Conservation (phyloP, 2,888 invertebrate genomes). For the Drosophila nigritarsus region DNA sequence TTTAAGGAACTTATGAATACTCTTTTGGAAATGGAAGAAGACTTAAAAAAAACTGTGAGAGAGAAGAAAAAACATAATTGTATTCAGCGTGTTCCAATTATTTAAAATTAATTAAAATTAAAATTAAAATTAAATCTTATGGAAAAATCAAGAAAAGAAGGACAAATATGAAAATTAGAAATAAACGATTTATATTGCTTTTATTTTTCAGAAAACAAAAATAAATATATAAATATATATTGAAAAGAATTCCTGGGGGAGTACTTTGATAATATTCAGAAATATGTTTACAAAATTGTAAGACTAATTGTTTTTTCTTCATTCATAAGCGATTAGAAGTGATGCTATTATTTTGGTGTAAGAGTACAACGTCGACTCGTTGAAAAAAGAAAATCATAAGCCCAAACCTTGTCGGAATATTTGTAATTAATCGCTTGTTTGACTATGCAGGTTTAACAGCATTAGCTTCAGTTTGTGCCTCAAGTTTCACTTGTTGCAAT, state of each 20-base stretch:
- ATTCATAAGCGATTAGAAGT: too few relatives aligned
- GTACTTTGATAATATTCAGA: too few relatives aligned
- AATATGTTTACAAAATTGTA: too few relatives aligned
- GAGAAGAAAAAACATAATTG: not conserved
- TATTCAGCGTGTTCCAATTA: not conserved
- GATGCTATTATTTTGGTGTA: not conserved
- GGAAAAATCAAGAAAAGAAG: too few relatives aligned
- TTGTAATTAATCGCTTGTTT: slow-evolving; percentile 70
- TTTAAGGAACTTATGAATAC: not conserved
- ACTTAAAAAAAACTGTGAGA: not conserved
- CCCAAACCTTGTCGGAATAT: slow-evolving; percentile 52
- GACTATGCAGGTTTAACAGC: slow-evolving; percentile 51
- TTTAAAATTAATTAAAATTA: too few relatives aligned
- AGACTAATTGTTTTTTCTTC: too few relatives aligned
- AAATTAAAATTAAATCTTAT: too few relatives aligned
- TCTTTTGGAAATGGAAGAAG: not conserved
- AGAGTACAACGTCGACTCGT: not conserved
- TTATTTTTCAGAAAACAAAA: too few relatives aligned
- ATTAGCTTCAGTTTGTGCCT: slow-evolving; percentile 29
- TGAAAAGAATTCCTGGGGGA: too few relatives aligned
- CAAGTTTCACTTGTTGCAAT: slow-evolving; percentile 41
- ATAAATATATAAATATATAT: too few relatives aligned
- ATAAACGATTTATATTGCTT: too few relatives aligned
- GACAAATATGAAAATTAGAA: too few relatives aligned
- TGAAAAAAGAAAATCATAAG: slow-evolving; percentile 12